Evolutionary conservation across 2,888 invertebrate species (phyloP).

Genomic region (Smittia aterrima): DNA sequence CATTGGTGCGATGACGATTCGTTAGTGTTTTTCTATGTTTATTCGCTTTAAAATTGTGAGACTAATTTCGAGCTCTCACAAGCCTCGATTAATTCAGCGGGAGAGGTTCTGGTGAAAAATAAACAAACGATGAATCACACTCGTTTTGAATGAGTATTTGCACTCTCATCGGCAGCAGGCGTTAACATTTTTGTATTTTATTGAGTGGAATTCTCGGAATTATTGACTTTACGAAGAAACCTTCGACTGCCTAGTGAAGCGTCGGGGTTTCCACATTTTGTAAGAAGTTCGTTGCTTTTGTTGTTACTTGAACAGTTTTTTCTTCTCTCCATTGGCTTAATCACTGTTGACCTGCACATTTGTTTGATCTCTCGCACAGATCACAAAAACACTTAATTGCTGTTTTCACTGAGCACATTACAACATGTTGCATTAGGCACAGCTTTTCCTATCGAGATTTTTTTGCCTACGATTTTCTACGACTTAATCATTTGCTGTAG

Average conservation of each 20-base stretch:
- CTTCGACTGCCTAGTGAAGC: neutral
- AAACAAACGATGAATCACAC: neutral
- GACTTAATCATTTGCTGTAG: too few relatives aligned
- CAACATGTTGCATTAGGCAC: neutral
- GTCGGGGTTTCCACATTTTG: neutral
- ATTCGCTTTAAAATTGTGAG: neutral
- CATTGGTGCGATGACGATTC: neutral
- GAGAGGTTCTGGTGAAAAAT: neutral
- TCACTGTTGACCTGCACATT: neutral
- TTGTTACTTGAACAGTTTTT: neutral
- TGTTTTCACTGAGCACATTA: neutral
- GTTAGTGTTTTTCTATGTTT: neutral
- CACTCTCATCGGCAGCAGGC: neutral
- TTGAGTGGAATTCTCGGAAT: conserved; percentile 12
- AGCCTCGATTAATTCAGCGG: neutral
- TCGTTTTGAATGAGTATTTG: neutral
- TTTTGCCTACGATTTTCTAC: too few relatives aligned
- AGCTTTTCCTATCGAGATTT: neutral
- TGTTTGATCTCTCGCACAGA: neutral
- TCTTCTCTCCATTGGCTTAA: neutral
- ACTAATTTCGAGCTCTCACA: neutral
- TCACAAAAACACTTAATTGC: conserved; percentile 1
- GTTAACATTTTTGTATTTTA: neutral
- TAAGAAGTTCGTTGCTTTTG: neutral
- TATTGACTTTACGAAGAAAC: neutral